Evolutionary conservation across 1,140 invertebrate species (phyloP).

Genomic region (honey bee (Apis mellifera)): DNA sequence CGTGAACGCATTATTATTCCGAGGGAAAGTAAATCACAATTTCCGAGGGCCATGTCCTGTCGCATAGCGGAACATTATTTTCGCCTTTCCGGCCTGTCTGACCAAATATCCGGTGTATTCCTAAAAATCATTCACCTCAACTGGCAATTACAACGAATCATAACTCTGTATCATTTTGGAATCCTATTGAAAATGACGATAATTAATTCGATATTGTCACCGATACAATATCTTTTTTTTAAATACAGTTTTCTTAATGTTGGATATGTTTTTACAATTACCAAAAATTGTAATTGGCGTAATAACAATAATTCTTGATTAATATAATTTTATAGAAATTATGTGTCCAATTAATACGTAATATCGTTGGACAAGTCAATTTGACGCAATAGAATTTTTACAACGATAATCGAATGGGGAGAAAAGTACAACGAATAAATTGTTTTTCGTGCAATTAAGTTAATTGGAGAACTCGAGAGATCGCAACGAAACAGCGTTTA

Average conservation of each 20-base stretch:
- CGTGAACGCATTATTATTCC: conserved; percentile 64
- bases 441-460: conserved; percentile 9
- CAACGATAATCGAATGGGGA: background rate
- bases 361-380: too few species aligned
- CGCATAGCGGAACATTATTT: conserved; percentile 67
- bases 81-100: conserved; percentile 57
- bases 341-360: too few species aligned
- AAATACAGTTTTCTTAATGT: too few species aligned
- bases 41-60: conserved; percentile 60
- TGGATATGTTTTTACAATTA: too few species aligned
- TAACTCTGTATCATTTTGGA: too few species aligned
- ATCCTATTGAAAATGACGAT: too few species aligned
- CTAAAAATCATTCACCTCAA: conserved; percentile 1
- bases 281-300: too few species aligned
- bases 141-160: too few species aligned
- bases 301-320: too few species aligned
- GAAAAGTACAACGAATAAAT: background rate
- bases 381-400: background rate
- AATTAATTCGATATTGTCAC: too few species aligned
- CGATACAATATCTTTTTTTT: too few species aligned
- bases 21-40: conserved; percentile 75
- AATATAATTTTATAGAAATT: too few species aligned
- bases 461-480: conserved; percentile 15
- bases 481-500: background rate
- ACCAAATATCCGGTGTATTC: conserved; percentile 48